Base-by-base conservation (phyloP, 2,113 vertebrate species). In the Jacana jacana region DNA sequence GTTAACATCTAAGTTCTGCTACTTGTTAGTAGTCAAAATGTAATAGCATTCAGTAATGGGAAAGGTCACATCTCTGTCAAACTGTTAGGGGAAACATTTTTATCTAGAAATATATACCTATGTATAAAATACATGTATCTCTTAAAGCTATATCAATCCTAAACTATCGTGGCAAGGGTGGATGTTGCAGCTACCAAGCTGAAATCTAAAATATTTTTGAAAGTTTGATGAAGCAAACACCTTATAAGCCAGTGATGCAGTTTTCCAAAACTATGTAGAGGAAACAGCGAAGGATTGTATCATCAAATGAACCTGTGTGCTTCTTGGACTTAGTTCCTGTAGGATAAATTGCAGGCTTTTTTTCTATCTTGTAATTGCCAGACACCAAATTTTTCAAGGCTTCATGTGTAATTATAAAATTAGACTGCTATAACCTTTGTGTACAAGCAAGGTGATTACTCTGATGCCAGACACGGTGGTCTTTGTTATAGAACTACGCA, bases 11-110 rank as follows among this genome's bases (percentile, higher is more conserved):
- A 40, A 81, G 54, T 72, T 64, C 44, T 75, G 49, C 49, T 76
- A 24, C 31, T 93, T 70, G 79, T 93, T 80, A 81, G 40, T 3
- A 85, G 83, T 65, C 83, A 91, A 78, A 92, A 84, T 49, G 13
- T 63, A 91, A 58, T 19, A 65, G 19, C 44, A 55, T 69, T 91
- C 61, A 79, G 22, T 37, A 77, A 78, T 33, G 69, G 69, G 27
- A 95, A 96, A 95, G 84, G 93, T 90, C 73, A 89, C 37, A 37
- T 65, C 60, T 75, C 61, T 79, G 42, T 81, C 65, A 88, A 71
- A 61, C 23, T 79, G 9, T 57, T 84, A 76, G 44, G 51, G 44
- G 70, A 89, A 93, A 61, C 8, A 19, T 81, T 86, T 88, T 55
- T 46, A 19, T 33, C 30, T 71, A 40, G 48, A 88, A 86, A 58